Conservation (phyloP, 1,140 invertebrate genomes). For the Cyclargus thomasi region DNA sequence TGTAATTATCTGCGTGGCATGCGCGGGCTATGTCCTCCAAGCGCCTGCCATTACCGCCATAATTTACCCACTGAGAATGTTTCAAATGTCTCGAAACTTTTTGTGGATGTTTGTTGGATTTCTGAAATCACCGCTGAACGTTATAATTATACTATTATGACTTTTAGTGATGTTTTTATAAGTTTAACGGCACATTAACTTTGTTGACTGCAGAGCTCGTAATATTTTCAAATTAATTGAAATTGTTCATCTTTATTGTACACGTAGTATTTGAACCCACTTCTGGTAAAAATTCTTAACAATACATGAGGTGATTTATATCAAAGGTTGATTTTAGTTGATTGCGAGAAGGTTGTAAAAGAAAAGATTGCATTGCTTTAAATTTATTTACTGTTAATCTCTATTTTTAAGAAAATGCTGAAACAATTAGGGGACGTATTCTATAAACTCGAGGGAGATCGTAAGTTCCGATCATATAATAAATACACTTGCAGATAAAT, state of each 20-base stretch:
- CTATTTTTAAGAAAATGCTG: neutral
- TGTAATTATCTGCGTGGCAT: slow-evolving; percentile 35
- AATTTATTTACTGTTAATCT: neutral
- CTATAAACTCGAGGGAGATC: neutral
- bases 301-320: no score
- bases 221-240: neutral
- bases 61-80: slow-evolving; percentile 26
- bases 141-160: slow-evolving; percentile 15
- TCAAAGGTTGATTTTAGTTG: neutral
- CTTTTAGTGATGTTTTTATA: slow-evolving; percentile 6
- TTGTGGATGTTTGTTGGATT: neutral
- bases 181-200: neutral
- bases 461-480: slow-evolving; percentile 28
- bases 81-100: slow-evolving; percentile 2
- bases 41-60: slow-evolving; percentile 27
- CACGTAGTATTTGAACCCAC: neutral
- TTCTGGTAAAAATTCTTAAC: no score
- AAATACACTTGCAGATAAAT: slow-evolving; percentile 51
- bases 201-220: slow-evolving; percentile 6
- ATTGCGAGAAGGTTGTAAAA: no score
- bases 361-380: no score
- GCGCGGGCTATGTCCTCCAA: slow-evolving; percentile 24
- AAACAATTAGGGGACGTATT: neutral
- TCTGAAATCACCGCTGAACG: slow-evolving; percentile 4
- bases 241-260: no score